A percentile compares a stretch with the other conserved stretches of the same genome.
These are phyloP conservation scores for Synanthedon andrenaeformis DNA, from an alignment of 2,888 invertebrate species.

Conservation along the genomic window DNA sequence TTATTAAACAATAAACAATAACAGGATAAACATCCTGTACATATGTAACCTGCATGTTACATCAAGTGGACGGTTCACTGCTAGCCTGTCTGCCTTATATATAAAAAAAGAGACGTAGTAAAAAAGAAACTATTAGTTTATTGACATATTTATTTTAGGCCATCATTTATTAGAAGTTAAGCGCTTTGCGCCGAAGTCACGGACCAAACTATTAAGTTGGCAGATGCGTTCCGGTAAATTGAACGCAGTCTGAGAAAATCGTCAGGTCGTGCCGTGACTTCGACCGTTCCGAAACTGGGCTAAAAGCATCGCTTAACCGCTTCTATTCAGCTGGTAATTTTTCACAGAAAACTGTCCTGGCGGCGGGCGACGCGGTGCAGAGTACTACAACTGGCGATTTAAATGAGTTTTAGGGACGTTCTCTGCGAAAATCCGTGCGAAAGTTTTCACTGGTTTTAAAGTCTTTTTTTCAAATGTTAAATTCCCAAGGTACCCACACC, in stretches of 20 bases:
- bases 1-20: too few species aligned
- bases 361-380: conserved; percentile 1
- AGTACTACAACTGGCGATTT: conserved; percentile 17
- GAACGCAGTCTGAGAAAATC: conserved; percentile 40
- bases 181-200: conserved; percentile 1
- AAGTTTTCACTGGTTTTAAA: neutral
- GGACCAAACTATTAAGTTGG: conserved; percentile 34
- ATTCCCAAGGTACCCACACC: conserved; percentile 6
- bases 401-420: conserved; percentile 34
- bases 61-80: too few species aligned
- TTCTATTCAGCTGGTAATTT: conserved; percentile 33
- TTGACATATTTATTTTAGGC: conserved; percentile 7
- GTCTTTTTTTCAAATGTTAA: conserved; percentile 5
- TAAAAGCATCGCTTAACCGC: conserved; percentile 42
- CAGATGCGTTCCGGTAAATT: conserved; percentile 47
- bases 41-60: too few species aligned
- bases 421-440: conserved; percentile 16
- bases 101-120: too few species aligned
- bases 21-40: too few species aligned
- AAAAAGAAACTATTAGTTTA: too few species aligned
- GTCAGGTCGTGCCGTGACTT: conserved; percentile 48
- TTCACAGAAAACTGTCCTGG: conserved; percentile 36
- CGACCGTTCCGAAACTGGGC: conserved; percentile 39
- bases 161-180: conserved; percentile 18
- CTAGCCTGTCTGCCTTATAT: too few species aligned